These are phyloP conservation scores for Tachystola acroxantha DNA, from an alignment of 2,888 invertebrate species.

Conservation along the genomic window DNA sequence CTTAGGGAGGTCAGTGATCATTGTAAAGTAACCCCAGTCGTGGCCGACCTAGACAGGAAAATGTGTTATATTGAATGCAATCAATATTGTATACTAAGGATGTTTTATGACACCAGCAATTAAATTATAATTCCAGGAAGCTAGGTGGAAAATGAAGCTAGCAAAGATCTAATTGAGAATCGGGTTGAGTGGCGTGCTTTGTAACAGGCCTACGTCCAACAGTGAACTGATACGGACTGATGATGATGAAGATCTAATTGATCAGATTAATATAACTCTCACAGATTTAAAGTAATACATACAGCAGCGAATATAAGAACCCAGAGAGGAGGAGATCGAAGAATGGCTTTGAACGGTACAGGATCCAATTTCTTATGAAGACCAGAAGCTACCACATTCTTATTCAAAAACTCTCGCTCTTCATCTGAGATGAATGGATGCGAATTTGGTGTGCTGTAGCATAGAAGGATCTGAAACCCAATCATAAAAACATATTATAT, in stretches of 20 bases:
- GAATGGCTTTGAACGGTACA: slow-evolving; percentile 82
- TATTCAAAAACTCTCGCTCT: slow-evolving; percentile 65
- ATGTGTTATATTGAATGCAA: too few relatives aligned
- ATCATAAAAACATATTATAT: too few relatives aligned
- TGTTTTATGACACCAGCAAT: too few relatives aligned
- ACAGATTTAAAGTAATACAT: too few relatives aligned
- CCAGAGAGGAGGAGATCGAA: slow-evolving; percentile 82
- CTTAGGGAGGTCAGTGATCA: slow-evolving; percentile 84
- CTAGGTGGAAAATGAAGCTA: too few relatives aligned
- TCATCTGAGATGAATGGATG: slow-evolving; percentile 75
- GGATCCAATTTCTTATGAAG: slow-evolving; percentile 75
- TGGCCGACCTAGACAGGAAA: slow-evolving; percentile 74
- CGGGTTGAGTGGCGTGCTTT: too few relatives aligned
- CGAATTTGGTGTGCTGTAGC: slow-evolving; percentile 66
- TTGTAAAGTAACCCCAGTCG: slow-evolving; percentile 84
- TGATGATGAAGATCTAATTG: too few relatives aligned
- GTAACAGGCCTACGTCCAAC: too few relatives aligned
- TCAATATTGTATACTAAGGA: background rate
- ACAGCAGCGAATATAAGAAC: slow-evolving; percentile 84
- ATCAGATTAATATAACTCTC: too few relatives aligned
- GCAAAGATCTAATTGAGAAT: too few relatives aligned
- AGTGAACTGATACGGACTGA: too few relatives aligned
- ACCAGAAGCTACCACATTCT: slow-evolving; percentile 73
- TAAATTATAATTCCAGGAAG: background rate
- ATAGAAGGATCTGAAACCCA: slow-evolving; percentile 49